phyloP scores from a whole-genome alignment of 2,113 vertebrate genomes.

The Eupsittula cactorum region DNA sequence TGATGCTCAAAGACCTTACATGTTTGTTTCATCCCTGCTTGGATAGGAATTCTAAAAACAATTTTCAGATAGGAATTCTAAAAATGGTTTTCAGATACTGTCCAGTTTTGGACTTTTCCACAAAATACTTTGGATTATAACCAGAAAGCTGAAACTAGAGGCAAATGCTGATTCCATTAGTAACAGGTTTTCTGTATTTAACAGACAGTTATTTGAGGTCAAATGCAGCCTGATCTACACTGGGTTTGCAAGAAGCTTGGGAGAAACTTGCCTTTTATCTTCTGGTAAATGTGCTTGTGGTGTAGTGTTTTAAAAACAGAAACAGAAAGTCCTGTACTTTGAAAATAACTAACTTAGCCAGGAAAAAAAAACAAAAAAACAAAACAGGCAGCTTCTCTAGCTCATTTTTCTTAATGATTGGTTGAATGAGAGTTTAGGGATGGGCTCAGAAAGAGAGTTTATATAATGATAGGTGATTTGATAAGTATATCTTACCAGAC shows the following conservation, averaged over 20 bases:
- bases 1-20: background rate
- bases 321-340: background rate
- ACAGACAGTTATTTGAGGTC: background rate
- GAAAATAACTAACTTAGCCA: background rate
- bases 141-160: background rate
- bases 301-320: background rate
- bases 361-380: too few relatives aligned
- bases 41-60: background rate
- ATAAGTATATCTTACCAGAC: background rate
- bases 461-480: background rate
- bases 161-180: background rate
- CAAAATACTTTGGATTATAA: background rate
- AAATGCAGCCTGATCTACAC: background rate
- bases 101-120: background rate
- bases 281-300: background rate
- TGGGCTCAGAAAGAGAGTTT: background rate
- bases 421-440: background rate
- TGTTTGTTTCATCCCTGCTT: background rate
- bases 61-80: background rate
- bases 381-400: background rate
- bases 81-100: background rate
- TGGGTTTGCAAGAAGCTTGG: background rate
- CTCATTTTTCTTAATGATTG: background rate
- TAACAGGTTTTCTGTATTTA: background rate
- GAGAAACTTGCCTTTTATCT: background rate